phyloP scores from a whole-genome alignment of 2,888 invertebrate species.

The Metallyticus violacea region DNA sequence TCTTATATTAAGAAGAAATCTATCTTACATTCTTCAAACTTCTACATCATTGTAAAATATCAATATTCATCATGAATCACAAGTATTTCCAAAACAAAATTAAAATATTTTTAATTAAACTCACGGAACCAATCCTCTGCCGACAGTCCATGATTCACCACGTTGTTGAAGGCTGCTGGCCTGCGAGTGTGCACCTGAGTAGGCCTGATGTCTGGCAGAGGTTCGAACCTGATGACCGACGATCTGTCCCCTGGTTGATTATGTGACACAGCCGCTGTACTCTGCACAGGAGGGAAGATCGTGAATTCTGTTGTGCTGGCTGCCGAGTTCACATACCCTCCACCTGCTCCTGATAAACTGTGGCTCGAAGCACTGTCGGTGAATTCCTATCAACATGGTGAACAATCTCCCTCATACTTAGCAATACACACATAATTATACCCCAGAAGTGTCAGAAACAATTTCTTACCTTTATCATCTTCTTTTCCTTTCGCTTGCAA shows the following conservation, averaged over 20 bases:
- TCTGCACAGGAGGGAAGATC: conserved; percentile 45
- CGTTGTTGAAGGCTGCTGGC: conserved; percentile 40
- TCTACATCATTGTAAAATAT: too few relatives aligned
- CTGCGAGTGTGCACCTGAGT: conserved; percentile 31
- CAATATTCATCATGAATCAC: too few relatives aligned
- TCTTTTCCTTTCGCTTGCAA: conserved; percentile 31
- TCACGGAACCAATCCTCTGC: conserved; percentile 52
- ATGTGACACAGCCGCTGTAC: background rate
- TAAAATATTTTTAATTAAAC: too few relatives aligned
- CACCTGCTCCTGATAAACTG: conserved; percentile 25
- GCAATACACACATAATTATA: background rate
- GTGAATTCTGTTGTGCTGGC: conserved; percentile 45
- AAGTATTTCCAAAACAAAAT: too few relatives aligned
- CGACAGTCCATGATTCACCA: conserved; percentile 42
- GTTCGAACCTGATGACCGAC: conserved; percentile 35
- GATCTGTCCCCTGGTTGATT: conserved; percentile 38
- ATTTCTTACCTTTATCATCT: conserved; percentile 32
- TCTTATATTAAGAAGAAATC: too few relatives aligned
- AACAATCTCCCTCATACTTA: background rate
- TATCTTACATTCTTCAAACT: too few relatives aligned
- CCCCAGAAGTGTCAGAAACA: too few relatives aligned
- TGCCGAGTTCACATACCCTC: conserved; percentile 15
- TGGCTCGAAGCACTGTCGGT: conserved; percentile 45
- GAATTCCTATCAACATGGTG: conserved; percentile 38
- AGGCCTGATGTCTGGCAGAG: conserved; percentile 34